These are phyloP conservation scores for Sparidentex hasta DNA, from an alignment of 2,797 vertebrate species.

Conservation along the genomic window DNA sequence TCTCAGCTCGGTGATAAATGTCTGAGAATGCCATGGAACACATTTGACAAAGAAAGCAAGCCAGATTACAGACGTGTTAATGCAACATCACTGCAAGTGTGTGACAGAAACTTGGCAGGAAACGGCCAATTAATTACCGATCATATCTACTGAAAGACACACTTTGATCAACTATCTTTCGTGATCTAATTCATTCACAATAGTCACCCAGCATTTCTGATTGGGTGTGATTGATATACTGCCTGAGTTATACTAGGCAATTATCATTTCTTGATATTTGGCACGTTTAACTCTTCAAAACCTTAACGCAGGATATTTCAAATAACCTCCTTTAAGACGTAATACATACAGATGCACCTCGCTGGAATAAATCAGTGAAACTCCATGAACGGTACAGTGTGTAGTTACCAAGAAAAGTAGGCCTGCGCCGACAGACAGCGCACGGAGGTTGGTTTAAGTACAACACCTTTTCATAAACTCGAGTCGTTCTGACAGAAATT, in stretches of 20 bases:
- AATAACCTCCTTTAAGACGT: neutral
- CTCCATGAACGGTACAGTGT: neutral
- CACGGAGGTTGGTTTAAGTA: constrained; percentile 27
- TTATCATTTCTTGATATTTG: constrained; percentile 39
- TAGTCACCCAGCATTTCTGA: constrained; percentile 44
- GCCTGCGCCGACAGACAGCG: constrained; percentile 9
- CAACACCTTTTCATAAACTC: constrained; percentile 23
- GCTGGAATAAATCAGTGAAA: constrained; percentile 9
- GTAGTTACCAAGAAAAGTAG: neutral
- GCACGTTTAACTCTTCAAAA: constrained; percentile 3
- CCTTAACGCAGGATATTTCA: constrained; percentile 8
- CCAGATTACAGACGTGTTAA: constrained; percentile 45
- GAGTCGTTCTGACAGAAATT: constrained; percentile 42
- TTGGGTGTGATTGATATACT: constrained; percentile 47
- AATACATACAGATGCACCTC: constrained; percentile 4
- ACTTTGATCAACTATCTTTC: constrained; percentile 46
- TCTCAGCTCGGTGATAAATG: constrained; percentile 28
- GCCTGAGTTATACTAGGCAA: constrained; percentile 36
- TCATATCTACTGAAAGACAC: constrained; percentile 37
- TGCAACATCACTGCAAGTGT: constrained; percentile 30
- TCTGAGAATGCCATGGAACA: constrained; percentile 15
- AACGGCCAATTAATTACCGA: constrained; percentile 54
- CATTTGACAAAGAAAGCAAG: constrained; percentile 20
- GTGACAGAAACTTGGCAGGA: constrained; percentile 52
- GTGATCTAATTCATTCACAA: constrained; percentile 42